Conservation (phyloP, 1,140 invertebrate genomes). For the Diuraphis noxia region DNA sequence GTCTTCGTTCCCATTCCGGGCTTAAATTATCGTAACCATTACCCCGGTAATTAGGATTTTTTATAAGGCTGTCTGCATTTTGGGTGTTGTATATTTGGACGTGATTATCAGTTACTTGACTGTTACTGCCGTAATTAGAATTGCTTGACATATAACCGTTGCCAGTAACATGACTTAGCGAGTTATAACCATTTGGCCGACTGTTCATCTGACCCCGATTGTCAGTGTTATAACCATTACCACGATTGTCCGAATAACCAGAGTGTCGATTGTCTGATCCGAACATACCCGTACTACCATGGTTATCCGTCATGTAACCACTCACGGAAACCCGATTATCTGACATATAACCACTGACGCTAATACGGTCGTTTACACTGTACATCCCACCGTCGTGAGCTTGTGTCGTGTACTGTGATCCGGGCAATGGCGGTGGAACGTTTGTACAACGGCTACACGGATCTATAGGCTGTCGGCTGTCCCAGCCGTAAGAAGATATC, state of each 20-base stretch:
- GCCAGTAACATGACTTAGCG: background rate
- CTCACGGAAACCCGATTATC: background rate
- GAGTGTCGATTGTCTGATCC: background rate
- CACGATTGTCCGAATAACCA: background rate
- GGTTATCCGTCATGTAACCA: background rate
- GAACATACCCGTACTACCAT: too few relatives aligned
- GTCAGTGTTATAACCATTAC: background rate
- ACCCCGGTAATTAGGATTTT: constrained; percentile 56
- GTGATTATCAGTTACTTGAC: background rate
- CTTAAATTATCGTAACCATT: constrained; percentile 59
- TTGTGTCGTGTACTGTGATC: constrained; percentile 31
- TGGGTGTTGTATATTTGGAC: background rate
- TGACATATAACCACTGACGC: background rate
- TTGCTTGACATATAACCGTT: background rate
- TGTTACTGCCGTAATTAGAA: background rate
- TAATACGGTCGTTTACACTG: constrained; percentile 21
- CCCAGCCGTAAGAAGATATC: constrained; percentile 55
- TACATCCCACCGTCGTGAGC: background rate
- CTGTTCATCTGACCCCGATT: background rate
- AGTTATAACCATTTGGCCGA: background rate
- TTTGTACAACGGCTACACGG: constrained; percentile 49
- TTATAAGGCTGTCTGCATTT: background rate
- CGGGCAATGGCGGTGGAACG: constrained; percentile 12
- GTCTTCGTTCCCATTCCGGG: constrained; percentile 57
- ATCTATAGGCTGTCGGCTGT: constrained; percentile 49